Evolutionary conservation across 1,140 invertebrate species (phyloP), one percentile per base, ranked within the genome.

Genomic region (Paramacrobiotus metropolitanus): DNA sequence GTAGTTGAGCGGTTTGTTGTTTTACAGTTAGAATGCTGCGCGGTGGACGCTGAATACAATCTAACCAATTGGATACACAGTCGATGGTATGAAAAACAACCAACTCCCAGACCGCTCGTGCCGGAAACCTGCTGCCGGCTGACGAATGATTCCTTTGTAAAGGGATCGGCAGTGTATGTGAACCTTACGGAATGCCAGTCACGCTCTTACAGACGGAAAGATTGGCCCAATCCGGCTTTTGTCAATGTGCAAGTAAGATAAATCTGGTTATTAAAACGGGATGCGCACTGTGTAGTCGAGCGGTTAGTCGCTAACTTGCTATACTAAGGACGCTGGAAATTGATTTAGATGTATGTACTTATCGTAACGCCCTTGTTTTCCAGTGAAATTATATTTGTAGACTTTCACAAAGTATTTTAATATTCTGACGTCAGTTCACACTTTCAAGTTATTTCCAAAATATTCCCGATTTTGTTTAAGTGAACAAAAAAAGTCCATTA

Each of bases 41-140:
- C 85, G 9, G 83, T 87, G 67, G 78, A 80, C 30, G 81, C 80
- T 64, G 81, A 82, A 1, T 77, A 78, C 55, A 86, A 89, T 76
- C 89, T 86, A 71, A 81, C 83, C 64, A 83, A 82, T 61, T 86
- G 85, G 1, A 72, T 81, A 67, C 88, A 85, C 85, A 86, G 68
- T 66, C 72, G 0, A 70, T 55, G 48, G 48, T 28, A 74, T 1
- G 73, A 79, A 21, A 68, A 69, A 2, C 70, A 77, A 18, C 78
- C 82, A 34, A 84, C 85, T 74, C 85, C 86, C 1, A 31, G 79
- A 64, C 84, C 85, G 0, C 68, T 78, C 1, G 31, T 77, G 78
- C 0, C 68, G 80, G 45, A 87, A 85, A 66, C 84, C 87, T 72
- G 76, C 81, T 48, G 67, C 81, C 24, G 76, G 80, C 65, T 74